Conservation (phyloP, 1,140 invertebrate species). For the Musca domestica region DNA sequence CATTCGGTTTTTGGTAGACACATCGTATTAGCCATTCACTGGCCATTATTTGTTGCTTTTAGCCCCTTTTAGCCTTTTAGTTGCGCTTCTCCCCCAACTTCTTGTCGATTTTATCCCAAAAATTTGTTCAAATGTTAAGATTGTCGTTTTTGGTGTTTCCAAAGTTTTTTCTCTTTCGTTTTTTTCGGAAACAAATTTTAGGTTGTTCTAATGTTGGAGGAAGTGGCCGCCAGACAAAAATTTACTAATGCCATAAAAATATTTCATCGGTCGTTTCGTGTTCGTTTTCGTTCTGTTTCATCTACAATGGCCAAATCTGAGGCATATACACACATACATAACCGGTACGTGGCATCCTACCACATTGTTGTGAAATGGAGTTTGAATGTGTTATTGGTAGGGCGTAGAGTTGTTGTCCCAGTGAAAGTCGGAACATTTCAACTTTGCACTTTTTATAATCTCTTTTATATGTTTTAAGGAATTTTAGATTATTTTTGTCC, state of each 20-base stretch:
- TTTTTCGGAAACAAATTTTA: not conserved
- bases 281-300: not conserved
- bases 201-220: not conserved
- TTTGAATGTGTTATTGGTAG: no score
- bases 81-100: no score
- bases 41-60: slow-evolving; percentile 29
- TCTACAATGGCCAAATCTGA: no score
- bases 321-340: no score
- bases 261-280: not conserved
- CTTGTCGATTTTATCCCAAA: no score
- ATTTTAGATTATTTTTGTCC: not conserved
- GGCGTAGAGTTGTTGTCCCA: not conserved
- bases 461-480: slow-evolving; percentile 16
- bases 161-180: not conserved
- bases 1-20: no score
- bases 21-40: not conserved
- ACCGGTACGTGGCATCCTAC: no score
- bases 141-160: not conserved
- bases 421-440: slow-evolving; percentile 11
- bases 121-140: not conserved
- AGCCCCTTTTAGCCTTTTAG: slow-evolving; percentile 3
- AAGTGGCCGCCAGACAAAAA: no score
- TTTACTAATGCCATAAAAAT: not conserved
- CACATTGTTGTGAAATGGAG: no score
- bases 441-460: slow-evolving; percentile 21